These are phyloP conservation scores for Parapristionchus giblindavisi DNA, from an alignment of 2,888 invertebrate genomes.

Conservation along the genomic window DNA sequence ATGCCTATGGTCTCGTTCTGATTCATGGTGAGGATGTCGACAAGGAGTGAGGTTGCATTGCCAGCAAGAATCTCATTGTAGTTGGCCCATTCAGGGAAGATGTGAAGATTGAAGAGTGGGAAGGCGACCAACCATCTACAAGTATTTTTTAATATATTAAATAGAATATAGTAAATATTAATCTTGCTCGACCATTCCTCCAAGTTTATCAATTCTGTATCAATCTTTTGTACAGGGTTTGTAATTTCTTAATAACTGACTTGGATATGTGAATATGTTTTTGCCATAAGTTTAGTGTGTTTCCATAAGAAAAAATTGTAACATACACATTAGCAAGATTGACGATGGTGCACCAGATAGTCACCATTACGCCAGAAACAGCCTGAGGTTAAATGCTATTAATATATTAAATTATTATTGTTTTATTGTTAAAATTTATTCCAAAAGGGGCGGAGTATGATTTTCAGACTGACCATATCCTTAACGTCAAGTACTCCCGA, in stretches of 20 bases:
- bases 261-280: too few relatives aligned
- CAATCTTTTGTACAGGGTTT: too few relatives aligned
- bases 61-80: conserved; percentile 39
- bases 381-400: conserved; percentile 41
- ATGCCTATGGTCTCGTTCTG: neutral
- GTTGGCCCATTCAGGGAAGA: conserved; percentile 56
- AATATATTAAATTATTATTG: neutral
- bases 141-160: neutral
- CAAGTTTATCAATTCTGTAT: too few relatives aligned
- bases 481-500: conserved; percentile 59
- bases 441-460: neutral
- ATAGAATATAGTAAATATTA: too few relatives aligned
- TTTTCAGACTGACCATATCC: conserved; percentile 59
- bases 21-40: conserved; percentile 21
- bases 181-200: too few relatives aligned
- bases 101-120: conserved; percentile 46
- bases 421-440: neutral
- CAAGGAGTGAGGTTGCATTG: conserved; percentile 36
- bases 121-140: conserved; percentile 27
- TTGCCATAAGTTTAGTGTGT: too few relatives aligned
- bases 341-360: conserved; percentile 48
- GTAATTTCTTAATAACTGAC: too few relatives aligned
- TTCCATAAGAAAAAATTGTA: too few relatives aligned
- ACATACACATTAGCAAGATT: conserved; percentile 48
- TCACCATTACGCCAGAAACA: conserved; percentile 49